phyloP scores from a whole-genome alignment of 2,113 vertebrate species.

The Colistium nudipinnis region DNA sequence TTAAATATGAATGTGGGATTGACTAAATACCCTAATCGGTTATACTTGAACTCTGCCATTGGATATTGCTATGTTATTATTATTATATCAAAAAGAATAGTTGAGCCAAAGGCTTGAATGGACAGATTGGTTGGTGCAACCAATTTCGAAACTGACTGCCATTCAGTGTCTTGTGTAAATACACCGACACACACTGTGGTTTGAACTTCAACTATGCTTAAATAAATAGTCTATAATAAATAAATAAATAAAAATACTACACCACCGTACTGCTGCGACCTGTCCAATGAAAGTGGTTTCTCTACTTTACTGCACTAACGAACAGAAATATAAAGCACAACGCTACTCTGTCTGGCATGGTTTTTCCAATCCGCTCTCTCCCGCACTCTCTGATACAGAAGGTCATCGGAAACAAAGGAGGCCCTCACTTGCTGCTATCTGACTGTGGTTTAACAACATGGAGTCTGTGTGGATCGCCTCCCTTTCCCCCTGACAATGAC shows the following conservation, averaged over 20 bases:
- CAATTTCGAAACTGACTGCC: constrained; percentile 10
- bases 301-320: too few relatives aligned
- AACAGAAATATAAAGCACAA: constrained; percentile 5
- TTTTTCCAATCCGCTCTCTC: constrained; percentile 15
- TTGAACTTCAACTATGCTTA: constrained; percentile 24
- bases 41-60: neutral
- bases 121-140: neutral
- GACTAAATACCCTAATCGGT: neutral
- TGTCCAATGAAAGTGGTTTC: neutral
- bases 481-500: constrained; percentile 57
- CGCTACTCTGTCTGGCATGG: neutral
- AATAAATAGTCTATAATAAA: too few relatives aligned
- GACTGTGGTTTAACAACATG: constrained; percentile 54
- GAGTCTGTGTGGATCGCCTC: constrained; percentile 61
- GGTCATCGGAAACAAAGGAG: constrained; percentile 51
- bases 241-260: constrained; percentile 5
- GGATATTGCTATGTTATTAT: neutral
- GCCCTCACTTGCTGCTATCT: constrained; percentile 61
- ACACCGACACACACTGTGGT: constrained; percentile 8
- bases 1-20: neutral
- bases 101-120: neutral
- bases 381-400: constrained; percentile 27
- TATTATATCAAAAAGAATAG: neutral
- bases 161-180: constrained; percentile 14
- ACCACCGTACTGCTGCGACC: neutral